phyloP scores from a whole-genome alignment of 2,797 vertebrate genomes.

The Acrossocheilus wenchowensis region DNA sequence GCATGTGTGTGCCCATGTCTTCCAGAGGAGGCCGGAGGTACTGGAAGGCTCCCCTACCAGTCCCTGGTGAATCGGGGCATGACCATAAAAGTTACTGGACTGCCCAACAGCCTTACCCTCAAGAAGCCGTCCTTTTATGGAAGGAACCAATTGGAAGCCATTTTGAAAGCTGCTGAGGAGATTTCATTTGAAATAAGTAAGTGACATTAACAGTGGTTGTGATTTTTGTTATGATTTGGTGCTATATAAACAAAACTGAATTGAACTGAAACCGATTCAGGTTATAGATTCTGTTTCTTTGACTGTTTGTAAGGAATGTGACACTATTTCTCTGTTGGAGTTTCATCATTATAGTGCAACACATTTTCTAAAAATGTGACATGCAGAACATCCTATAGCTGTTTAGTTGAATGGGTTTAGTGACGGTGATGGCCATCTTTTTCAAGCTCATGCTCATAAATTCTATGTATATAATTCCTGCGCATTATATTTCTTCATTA shows the following conservation, averaged over 20 bases:
- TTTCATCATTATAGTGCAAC: neutral
- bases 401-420: neutral
- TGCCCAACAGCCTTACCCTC: conserved; percentile 24
- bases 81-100: conserved; percentile 6
- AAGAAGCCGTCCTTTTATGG: conserved; percentile 29
- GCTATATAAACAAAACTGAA: neutral
- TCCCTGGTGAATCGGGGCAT: conserved; percentile 11
- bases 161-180: conserved; percentile 17
- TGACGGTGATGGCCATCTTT: conserved; percentile 1
- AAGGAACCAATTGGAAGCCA: conserved; percentile 14
- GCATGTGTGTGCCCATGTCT: neutral
- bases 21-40: conserved; percentile 30
- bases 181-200: conserved; percentile 32
- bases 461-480: neutral
- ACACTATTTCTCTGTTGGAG: neutral
- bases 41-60: conserved; percentile 25
- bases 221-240: neutral
- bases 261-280: neutral
- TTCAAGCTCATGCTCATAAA: neutral
- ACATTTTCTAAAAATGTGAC: neutral
- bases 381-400: conserved; percentile 13
- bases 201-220: conserved; percentile 12
- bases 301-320: neutral
- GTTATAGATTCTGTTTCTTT: neutral
- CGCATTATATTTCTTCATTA: neutral